phyloP scores from a whole-genome alignment of 1,140 invertebrate species.

The Mamestra configurata region DNA sequence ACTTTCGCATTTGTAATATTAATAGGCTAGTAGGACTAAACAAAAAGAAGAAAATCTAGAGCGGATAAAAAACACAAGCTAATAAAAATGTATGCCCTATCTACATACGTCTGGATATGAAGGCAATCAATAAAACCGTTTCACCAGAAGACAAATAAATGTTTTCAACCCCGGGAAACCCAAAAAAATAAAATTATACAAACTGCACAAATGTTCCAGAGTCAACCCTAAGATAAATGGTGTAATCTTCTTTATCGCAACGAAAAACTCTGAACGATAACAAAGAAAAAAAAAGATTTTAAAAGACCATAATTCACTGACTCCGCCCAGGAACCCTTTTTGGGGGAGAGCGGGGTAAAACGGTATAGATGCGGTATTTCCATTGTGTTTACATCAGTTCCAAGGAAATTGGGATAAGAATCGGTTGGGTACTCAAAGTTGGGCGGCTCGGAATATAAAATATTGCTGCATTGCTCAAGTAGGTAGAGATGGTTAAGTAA shows the following conservation, averaged over 20 bases:
- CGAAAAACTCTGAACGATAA: slow-evolving; percentile 69
- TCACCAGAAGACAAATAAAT: slow-evolving; percentile 13
- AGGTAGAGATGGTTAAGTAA: background rate
- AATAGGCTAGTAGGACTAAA: too few relatives aligned
- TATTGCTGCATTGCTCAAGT: slow-evolving; percentile 6
- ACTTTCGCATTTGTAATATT: too few relatives aligned
- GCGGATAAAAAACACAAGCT: background rate
- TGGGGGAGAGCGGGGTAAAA: slow-evolving; percentile 35
- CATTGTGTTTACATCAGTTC: slow-evolving; percentile 50
- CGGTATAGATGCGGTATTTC: slow-evolving; percentile 45
- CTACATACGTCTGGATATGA: slow-evolving; percentile 30
- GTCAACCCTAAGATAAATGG: slow-evolving; percentile 69
- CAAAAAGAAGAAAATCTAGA: background rate
- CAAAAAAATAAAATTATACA: slow-evolving; percentile 54
- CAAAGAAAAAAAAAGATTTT: slow-evolving; percentile 72
- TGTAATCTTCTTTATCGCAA: slow-evolving; percentile 73
- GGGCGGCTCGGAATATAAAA: slow-evolving; percentile 33
- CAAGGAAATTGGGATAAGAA: slow-evolving; percentile 38
- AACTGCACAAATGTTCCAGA: slow-evolving; percentile 53
- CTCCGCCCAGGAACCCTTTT: slow-evolving; percentile 59
- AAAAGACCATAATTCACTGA: slow-evolving; percentile 71
- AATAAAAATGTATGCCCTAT: slow-evolving; percentile 21
- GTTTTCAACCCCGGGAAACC: slow-evolving; percentile 9
- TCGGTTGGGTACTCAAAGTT: slow-evolving; percentile 30
- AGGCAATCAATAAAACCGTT: slow-evolving; percentile 42